Evolutionary conservation across 2,888 invertebrate species (phyloP).

Genomic region (Agrotis clavis): DNA sequence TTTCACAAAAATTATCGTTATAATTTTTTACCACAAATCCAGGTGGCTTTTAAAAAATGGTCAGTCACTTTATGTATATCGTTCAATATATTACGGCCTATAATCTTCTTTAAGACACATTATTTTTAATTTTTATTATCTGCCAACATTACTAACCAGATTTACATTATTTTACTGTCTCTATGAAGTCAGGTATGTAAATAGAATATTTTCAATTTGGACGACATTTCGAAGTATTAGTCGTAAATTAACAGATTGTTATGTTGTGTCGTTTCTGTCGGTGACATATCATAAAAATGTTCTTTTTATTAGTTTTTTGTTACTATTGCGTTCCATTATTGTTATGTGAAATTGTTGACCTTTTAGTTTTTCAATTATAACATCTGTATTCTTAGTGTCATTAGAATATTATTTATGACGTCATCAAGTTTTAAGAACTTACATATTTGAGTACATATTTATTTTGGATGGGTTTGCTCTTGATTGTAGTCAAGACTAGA

Average conservation of each 20-base stretch:
- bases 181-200: slow-evolving; percentile 60
- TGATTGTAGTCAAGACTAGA: too few relatives aligned
- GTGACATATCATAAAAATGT: slow-evolving; percentile 33
- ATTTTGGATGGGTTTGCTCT: too few relatives aligned
- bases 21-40: not conserved
- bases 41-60: not conserved
- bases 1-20: not conserved
- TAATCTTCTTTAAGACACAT: slow-evolving; percentile 29
- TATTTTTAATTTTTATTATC: slow-evolving; percentile 23
- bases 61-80: slow-evolving; percentile 4
- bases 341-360: slow-evolving; percentile 10
- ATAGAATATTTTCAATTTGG: slow-evolving; percentile 63
- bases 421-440: not conserved
- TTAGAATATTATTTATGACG: not conserved
- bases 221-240: slow-evolving; percentile 43
- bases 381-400: slow-evolving; percentile 1
- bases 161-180: slow-evolving; percentile 55
- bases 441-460: not conserved
- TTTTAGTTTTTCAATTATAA: slow-evolving; percentile 10
- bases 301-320: slow-evolving; percentile 19
- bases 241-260: slow-evolving; percentile 67
- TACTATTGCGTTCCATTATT: slow-evolving; percentile 15
- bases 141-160: slow-evolving; percentile 41
- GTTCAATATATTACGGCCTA: slow-evolving; percentile 7
- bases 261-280: slow-evolving; percentile 51